These are phyloP conservation scores for Scopus umbretta DNA, from an alignment of 2,113 vertebrate genomes.

Conservation along the genomic window DNA sequence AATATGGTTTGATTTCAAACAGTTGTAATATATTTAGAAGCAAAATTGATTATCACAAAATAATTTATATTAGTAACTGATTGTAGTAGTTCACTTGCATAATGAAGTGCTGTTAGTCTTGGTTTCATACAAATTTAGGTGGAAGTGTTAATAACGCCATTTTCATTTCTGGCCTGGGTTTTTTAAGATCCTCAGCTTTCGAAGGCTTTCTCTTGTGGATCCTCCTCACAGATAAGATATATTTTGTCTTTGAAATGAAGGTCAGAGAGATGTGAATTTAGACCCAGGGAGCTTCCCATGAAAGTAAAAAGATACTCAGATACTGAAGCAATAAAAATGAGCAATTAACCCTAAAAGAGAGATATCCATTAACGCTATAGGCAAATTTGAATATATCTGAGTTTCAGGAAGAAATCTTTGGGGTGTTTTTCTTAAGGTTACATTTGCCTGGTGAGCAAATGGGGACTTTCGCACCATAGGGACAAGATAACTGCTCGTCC, in stretches of 20 bases:
- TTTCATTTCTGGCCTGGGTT: not conserved
- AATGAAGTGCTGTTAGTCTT: not conserved
- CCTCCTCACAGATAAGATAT: not conserved
- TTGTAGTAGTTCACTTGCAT: not conserved
- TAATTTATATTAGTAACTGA: not conserved
- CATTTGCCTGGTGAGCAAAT: not conserved
- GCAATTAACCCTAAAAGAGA: not conserved
- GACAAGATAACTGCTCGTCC: not conserved
- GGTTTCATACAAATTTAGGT: not conserved
- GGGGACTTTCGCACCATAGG: not conserved
- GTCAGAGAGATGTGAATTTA: not conserved
- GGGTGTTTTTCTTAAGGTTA: not conserved
- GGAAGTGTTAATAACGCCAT: not conserved
- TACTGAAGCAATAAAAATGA: not conserved
- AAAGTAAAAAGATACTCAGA: not conserved
- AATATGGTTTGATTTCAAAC: not conserved
- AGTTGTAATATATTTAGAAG: not conserved
- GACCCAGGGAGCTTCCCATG: not conserved
- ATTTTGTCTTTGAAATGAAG: not conserved
- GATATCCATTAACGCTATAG: not conserved
- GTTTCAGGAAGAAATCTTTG: not conserved
- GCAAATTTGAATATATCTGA: not conserved
- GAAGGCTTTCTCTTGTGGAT: not conserved
- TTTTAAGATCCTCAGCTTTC: not conserved
- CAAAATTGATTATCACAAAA: not conserved